phyloP scores from a whole-genome alignment of 2,888 invertebrate species.

The Synergus japonicus region DNA sequence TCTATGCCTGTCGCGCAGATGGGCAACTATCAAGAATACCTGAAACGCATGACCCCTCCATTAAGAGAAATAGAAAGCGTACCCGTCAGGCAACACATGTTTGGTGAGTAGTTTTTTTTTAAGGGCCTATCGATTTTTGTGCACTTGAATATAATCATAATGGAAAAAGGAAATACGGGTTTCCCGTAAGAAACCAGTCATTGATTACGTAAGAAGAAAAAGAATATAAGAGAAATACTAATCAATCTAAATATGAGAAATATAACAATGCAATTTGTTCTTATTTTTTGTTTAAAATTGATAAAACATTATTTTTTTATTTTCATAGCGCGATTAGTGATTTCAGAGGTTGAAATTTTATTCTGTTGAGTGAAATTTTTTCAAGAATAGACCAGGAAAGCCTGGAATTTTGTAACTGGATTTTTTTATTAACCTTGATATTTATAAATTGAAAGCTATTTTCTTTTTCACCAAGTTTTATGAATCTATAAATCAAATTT shows the following conservation, averaged over 20 bases:
- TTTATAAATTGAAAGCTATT: not conserved
- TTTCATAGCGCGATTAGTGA: too few relatives aligned
- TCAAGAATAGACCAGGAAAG: too few relatives aligned
- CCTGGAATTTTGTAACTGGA: too few relatives aligned
- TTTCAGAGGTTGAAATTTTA: too few relatives aligned
- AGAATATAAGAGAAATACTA: not conserved
- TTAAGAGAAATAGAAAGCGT: conserved; percentile 96
- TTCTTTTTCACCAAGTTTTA: not conserved
- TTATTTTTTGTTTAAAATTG: not conserved
- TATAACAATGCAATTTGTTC: not conserved
- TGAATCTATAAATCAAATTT: not conserved
- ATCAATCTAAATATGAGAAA: not conserved
- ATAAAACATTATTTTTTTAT: too few relatives aligned
- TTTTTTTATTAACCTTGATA: too few relatives aligned
- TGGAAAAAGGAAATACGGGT: not conserved
- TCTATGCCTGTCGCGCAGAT: conserved; percentile 97
- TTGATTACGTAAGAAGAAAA: not conserved
- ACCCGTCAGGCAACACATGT: conserved; percentile 98
- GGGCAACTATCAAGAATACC: conserved; percentile 99
- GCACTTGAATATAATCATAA: not conserved
- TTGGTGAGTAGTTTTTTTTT: conserved; percentile 81
- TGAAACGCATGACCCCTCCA: conserved; percentile 95
- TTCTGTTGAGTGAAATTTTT: too few relatives aligned
- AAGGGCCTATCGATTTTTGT: not conserved
- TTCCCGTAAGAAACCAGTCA: not conserved